These are phyloP conservation scores for Lytechinus pictus DNA, from an alignment of 35 echinoderm and acorn worm genomes.

Conservation along the genomic window DNA sequence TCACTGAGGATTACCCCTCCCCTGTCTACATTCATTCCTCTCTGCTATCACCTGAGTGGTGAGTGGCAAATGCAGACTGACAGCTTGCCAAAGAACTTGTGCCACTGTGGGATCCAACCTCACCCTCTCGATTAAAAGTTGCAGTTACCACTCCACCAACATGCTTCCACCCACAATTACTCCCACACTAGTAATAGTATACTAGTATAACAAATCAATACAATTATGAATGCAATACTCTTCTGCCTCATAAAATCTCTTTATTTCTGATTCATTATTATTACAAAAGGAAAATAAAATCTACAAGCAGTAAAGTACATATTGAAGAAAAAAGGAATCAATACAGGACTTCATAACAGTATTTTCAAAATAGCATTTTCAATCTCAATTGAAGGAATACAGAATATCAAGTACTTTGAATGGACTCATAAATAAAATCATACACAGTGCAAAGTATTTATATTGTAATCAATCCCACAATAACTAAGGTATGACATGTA, in stretches of 20 bases:
- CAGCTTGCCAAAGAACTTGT: too few relatives aligned
- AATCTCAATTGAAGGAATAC: neutral
- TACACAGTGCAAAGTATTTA: neutral
- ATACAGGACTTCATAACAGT: too few relatives aligned
- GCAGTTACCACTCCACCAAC: too few relatives aligned
- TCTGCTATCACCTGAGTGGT: too few relatives aligned
- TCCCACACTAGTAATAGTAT: neutral
- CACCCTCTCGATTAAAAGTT: too few relatives aligned
- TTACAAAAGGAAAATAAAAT: neutral
- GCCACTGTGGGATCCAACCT: too few relatives aligned
- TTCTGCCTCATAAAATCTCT: neutral
- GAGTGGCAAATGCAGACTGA: too few relatives aligned
- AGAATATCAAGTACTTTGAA: neutral
- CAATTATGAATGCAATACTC: neutral
- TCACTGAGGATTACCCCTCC: too few relatives aligned
- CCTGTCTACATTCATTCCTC: too few relatives aligned
- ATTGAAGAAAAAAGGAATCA: too few relatives aligned
- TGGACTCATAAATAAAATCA: neutral
- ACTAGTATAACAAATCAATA: neutral
- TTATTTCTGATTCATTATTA: neutral
- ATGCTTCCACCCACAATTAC: too few relatives aligned
- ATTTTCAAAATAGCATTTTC: neutral
- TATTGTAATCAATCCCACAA: neutral
- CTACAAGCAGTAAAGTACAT: neutral
- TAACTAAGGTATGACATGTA: neutral